Percentiles rank a stretch among this genome's conserved stretches.
Evolutionary conservation across 2,113 vertebrate species (phyloP).

Genomic region (Todiramphus saurophagus): DNA sequence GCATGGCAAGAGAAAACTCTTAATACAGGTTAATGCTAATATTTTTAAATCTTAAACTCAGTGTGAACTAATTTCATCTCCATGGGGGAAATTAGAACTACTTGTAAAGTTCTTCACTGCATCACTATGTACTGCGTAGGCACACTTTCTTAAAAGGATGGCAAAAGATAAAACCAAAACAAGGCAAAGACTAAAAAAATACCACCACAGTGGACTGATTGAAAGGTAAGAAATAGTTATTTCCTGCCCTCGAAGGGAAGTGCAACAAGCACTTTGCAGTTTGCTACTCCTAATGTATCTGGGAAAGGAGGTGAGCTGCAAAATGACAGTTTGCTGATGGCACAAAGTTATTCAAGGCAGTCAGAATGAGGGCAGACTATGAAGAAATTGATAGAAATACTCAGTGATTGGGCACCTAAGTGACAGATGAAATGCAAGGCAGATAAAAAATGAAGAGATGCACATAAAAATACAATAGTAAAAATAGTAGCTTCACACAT

Average conservation of each 20-base stretch:
- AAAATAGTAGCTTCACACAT: not conserved
- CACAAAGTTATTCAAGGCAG: not conserved
- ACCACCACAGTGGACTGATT: not conserved
- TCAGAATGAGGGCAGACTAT: not conserved
- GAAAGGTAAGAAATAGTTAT: not conserved
- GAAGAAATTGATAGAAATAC: not conserved
- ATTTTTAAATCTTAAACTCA: not conserved
- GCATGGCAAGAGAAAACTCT: not conserved
- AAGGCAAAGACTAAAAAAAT: not conserved
- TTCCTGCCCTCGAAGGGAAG: not conserved
- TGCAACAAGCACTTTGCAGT: not conserved
- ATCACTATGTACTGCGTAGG: not conserved
- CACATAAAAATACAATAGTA: not conserved
- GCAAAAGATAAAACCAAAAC: not conserved
- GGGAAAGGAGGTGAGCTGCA: not conserved
- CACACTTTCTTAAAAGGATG: not conserved
- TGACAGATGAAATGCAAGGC: not conserved
- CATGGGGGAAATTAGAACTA: not conserved
- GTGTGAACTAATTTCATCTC: not conserved
- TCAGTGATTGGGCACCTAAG: not conserved
- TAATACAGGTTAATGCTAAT: not conserved
- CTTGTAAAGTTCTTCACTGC: not conserved
- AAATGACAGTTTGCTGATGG: not conserved
- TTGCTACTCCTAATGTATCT: not conserved
- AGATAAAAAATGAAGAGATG: not conserved